Conservation (phyloP, 2,113 vertebrate genomes). For the Passerina amoena region DNA sequence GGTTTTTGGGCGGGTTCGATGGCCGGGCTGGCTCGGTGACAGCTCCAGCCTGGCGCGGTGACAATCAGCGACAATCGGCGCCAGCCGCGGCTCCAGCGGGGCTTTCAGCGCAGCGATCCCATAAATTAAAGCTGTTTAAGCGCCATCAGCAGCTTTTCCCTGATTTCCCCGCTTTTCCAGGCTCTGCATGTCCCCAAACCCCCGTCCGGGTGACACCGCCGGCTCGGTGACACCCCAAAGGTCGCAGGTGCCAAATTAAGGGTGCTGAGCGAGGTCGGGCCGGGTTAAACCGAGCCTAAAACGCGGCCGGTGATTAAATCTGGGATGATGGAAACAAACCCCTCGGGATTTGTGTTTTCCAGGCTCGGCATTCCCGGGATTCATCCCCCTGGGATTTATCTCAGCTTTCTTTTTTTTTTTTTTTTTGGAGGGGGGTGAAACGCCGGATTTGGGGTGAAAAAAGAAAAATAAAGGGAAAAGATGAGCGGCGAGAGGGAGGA, state of each 20-base stretch:
- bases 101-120: background rate
- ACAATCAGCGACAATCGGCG: background rate
- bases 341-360: background rate
- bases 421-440: fast-evolving
- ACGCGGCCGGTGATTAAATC: background rate
- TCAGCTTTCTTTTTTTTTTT: background rate
- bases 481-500: background rate
- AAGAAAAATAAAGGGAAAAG: background rate
- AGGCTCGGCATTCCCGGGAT: background rate
- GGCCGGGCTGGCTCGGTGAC: background rate
- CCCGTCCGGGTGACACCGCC: background rate
- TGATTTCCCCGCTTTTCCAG: background rate
- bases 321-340: background rate
- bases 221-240: background rate
- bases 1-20: background rate
- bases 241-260: background rate
- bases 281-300: background rate
- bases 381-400: fast-evolving
- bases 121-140: conserved; percentile 37
- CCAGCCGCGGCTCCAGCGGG: background rate
- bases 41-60: background rate
- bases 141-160: background rate
- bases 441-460: background rate
- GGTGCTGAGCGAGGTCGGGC: background rate
- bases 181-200: background rate